Evolutionary conservation across 2,113 vertebrate species (phyloP).

Genomic region (Prionailurus bengalensis): DNA sequence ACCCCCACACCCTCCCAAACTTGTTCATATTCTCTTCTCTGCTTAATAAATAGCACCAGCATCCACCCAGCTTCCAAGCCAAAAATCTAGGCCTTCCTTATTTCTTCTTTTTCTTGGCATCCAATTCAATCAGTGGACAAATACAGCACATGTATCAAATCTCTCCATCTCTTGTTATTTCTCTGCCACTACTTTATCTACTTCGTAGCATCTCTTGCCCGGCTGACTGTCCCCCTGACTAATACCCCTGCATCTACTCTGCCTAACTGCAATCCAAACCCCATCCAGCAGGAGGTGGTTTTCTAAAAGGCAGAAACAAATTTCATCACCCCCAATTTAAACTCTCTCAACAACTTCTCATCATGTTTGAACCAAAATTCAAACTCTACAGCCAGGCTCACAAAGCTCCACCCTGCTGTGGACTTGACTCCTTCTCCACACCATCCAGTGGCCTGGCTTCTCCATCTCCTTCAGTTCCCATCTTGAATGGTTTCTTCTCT

Average conservation of each 20-base stretch:
- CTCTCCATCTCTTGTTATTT: neutral
- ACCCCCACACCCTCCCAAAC: neutral
- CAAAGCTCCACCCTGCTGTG: neutral
- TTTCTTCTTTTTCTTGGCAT: neutral
- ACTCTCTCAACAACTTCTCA: neutral
- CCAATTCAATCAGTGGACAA: neutral
- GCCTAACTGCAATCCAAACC: neutral
- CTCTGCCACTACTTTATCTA: neutral
- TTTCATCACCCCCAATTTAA: neutral
- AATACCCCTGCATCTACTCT: neutral
- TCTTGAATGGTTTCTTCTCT: neutral
- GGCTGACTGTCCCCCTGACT: neutral
- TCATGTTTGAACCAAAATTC: neutral
- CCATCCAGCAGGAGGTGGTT: neutral
- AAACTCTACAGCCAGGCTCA: neutral
- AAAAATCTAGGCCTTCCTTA: neutral
- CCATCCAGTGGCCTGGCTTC: neutral
- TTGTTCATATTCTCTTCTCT: neutral
- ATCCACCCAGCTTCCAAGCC: neutral
- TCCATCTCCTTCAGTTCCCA: neutral
- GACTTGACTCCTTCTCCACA: neutral
- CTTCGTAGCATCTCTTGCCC: neutral
- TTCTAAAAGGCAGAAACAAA: neutral
- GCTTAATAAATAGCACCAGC: neutral
- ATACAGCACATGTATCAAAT: neutral